Conservation (phyloP, 2,797 vertebrate species). For the Acropternis orthonyx region DNA sequence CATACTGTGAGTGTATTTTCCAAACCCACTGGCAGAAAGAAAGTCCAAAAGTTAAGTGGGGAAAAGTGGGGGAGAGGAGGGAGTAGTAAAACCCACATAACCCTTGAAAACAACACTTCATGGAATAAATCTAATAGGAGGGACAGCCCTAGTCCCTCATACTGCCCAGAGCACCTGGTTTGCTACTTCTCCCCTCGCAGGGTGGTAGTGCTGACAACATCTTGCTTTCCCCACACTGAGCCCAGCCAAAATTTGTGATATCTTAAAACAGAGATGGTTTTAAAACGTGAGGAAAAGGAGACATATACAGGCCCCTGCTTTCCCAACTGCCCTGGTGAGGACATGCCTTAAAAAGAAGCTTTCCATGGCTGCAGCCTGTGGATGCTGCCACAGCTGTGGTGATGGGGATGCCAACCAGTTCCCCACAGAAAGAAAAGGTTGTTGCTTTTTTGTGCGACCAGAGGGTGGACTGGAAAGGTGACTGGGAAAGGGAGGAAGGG, state of each 20-base stretch:
- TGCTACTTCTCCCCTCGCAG: background rate
- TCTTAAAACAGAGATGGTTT: background rate
- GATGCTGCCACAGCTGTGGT: accelerated
- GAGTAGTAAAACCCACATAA: background rate
- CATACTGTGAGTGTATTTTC: background rate
- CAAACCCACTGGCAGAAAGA: constrained; percentile 13
- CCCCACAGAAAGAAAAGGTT: background rate
- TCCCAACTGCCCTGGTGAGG: background rate
- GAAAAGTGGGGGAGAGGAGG: background rate
- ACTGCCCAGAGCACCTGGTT: background rate
- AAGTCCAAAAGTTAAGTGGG: background rate
- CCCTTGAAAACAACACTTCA: background rate
- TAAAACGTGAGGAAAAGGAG: background rate
- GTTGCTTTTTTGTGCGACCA: background rate
- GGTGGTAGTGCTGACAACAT: accelerated
- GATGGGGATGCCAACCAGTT: background rate
- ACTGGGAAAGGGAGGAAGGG: background rate
- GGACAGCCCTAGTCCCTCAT: background rate
- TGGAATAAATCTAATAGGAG: background rate
- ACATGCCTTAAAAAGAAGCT: background rate
- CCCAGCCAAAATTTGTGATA: background rate
- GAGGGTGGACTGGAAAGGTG: background rate
- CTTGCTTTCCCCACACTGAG: background rate
- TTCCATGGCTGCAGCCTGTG: background rate
- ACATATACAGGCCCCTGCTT: background rate